Evolutionary conservation across 2,888 invertebrate genomes (phyloP), one percentile per base, ranked within the genome.

Genomic region (Leuctra nigra): DNA sequence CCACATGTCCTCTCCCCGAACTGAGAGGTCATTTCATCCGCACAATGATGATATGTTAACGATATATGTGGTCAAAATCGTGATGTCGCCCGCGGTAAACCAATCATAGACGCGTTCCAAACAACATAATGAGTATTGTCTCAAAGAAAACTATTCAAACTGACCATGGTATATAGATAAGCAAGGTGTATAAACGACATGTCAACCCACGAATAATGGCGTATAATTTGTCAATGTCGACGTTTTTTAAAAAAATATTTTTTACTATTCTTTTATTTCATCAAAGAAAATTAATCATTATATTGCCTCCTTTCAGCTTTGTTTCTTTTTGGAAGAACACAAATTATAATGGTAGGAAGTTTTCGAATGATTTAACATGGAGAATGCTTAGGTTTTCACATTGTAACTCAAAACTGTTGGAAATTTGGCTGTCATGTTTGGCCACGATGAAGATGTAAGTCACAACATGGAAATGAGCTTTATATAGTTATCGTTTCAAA

Each of bases 51-150:
- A 47, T 24, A 47, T 47, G 47, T 47, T 47, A 47, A 47, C 25
- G 47, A 47, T 47, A 47, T 47, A 47, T 47, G 47, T 47, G 47
- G 47, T 47, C 47, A 47, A 47, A 47, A 47, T 47, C 47, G 47
- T 47, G 47, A 47, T 16, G 47, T 47, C 47, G 47, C 47, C 47
- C 25, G 16, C 4, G 33, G 44, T 22, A 44, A 46, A 29, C 55
- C 55, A 55, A 55, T 55, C 55, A 55, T 39, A 38, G 39, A 35
- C 47, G 33, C 46, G 29, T n/a, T 47, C 35, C 52, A 41, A 47
- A 25, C 50, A 33, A 56, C 52, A 52, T 53, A 56, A 44, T 48
- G 50, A 56, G 56, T 52, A 56, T 56, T 56, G 56, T 56, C 56
- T 56, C 52, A 47, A 23, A 13, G 20, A 20, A 46, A 46, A n/a